Evolutionary conservation across 2,113 vertebrate genomes (phyloP).

Genomic region (Chaetodon auriga): DNA sequence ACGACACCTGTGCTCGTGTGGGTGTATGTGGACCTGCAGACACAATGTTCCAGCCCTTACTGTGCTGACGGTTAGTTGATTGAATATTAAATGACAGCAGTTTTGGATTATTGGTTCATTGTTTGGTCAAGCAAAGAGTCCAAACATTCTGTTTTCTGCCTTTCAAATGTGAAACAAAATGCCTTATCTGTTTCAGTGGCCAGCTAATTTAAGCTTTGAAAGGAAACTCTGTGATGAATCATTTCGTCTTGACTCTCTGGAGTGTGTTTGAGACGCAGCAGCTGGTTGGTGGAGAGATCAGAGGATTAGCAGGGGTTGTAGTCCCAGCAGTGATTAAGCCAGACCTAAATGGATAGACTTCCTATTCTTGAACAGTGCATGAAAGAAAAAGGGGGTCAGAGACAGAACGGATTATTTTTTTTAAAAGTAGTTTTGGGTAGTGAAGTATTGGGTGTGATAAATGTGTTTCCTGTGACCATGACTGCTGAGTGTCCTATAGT

Average conservation of each 20-base stretch:
- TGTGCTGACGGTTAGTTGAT: not conserved
- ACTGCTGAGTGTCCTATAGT: not conserved
- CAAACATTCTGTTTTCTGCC: not conserved
- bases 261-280: slow-evolving; percentile 21
- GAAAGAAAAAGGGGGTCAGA: slow-evolving; percentile 50
- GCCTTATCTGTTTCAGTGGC: too few relatives aligned
- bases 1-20: too few relatives aligned
- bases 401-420: not conserved
- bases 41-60: not conserved
- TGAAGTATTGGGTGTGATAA: not conserved
- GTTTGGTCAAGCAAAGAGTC: not conserved
- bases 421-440: not conserved
- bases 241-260: slow-evolving; percentile 1
- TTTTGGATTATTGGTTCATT: not conserved
- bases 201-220: too few relatives aligned
- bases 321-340: slow-evolving; percentile 62
- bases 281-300: slow-evolving; percentile 67
- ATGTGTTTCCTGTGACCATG: not conserved
- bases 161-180: not conserved
- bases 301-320: slow-evolving; percentile 69
- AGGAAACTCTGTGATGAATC: too few relatives aligned
- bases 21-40: not conserved
- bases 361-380: slow-evolving; percentile 64
- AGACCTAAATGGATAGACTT: slow-evolving; percentile 70
- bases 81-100: not conserved